Evolutionary conservation across 2,113 vertebrate species (phyloP).

Genomic region (Rhynchomys soricoides): DNA sequence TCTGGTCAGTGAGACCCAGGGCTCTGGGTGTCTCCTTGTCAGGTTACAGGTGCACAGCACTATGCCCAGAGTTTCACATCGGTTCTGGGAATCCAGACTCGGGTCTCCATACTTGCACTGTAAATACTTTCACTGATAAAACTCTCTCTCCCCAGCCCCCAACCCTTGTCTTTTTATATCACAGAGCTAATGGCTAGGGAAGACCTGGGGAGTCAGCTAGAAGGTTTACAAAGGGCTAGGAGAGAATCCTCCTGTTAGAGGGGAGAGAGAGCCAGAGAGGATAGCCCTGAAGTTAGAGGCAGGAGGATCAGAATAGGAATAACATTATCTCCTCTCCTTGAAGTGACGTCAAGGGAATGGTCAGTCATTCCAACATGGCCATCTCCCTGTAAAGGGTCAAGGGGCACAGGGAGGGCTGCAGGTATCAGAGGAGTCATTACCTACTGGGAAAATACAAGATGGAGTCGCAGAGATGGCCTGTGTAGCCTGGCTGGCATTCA

Average conservation of each 20-base stretch:
- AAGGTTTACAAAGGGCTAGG: neutral
- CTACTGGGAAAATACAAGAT: neutral
- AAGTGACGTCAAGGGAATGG: neutral
- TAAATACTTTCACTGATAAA: neutral
- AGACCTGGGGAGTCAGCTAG: neutral
- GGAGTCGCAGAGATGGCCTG: neutral
- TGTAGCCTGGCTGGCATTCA: neutral
- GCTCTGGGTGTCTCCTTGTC: neutral
- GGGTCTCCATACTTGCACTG: neutral
- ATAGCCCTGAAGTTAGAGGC: neutral
- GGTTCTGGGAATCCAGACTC: neutral
- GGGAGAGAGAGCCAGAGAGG: neutral
- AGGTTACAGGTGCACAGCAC: neutral
- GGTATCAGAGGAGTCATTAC: constrained; percentile 27
- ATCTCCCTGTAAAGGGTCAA: neutral
- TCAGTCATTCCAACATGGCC: neutral
- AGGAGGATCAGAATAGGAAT: neutral
- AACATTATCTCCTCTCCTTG: too few relatives aligned
- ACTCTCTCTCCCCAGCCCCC: neutral
- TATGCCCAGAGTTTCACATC: neutral
- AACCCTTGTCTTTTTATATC: neutral
- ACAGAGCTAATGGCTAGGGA: neutral
- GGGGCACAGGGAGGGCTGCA: neutral
- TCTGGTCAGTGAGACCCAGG: neutral
- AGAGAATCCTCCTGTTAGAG: neutral